Evolutionary conservation across 2,797 vertebrate species (phyloP).

Genomic region (Cephalopachus bancanus): DNA sequence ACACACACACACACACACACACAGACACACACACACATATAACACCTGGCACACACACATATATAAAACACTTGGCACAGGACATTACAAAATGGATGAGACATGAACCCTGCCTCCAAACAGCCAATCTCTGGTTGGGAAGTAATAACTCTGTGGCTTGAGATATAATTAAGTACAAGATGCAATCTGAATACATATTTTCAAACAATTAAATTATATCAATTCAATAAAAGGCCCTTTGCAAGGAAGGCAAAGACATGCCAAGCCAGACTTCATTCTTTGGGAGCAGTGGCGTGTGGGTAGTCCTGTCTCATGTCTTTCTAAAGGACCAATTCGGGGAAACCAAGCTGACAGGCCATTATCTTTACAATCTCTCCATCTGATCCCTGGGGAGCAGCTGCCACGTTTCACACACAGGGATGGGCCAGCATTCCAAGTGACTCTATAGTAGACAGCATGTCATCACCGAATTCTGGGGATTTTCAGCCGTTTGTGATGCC

Average conservation of each 20-base stretch:
- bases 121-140: background rate
- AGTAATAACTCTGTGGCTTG: background rate
- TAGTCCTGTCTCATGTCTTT: slow-evolving; percentile 74
- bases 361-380: slow-evolving; percentile 61
- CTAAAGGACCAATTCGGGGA: slow-evolving; percentile 69
- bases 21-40: too few species aligned
- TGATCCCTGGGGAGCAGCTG: slow-evolving; percentile 70
- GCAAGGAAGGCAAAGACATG: slow-evolving; percentile 68
- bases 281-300: slow-evolving; percentile 71
- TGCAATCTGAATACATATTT: slow-evolving; percentile 12
- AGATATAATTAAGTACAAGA: background rate
- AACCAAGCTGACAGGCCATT: slow-evolving; percentile 78
- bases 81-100: too few species aligned
- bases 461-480: slow-evolving; percentile 32
- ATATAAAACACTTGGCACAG: too few species aligned
- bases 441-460: background rate
- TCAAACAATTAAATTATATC: slow-evolving; percentile 27
- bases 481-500: background rate
- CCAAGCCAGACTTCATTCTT: slow-evolving; percentile 36
- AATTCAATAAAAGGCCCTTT: slow-evolving; percentile 60
- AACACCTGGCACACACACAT: too few species aligned
- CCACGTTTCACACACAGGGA: slow-evolving; percentile 14
- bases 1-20: too few species aligned
- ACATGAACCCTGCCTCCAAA: background rate
- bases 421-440: background rate